Conservation (phyloP, 2,888 invertebrate genomes). For the Helobdella robusta region DNA sequence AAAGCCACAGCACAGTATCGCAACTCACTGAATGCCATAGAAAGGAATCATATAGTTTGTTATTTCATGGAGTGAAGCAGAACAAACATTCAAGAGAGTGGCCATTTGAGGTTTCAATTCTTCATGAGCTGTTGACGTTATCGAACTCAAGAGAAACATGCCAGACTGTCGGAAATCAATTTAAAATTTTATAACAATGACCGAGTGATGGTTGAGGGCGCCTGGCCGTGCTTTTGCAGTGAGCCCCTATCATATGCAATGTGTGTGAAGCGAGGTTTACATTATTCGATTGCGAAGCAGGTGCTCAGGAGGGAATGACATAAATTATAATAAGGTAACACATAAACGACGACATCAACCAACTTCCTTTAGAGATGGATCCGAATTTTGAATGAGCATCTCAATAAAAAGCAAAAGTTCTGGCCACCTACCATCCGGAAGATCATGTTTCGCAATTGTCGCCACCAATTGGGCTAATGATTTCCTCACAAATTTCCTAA, state of each 20-base stretch:
- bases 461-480: conserved; percentile 65
- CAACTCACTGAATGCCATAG: conserved; percentile 54
- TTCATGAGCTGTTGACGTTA: conserved; percentile 63
- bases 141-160: conserved; percentile 60
- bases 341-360: background rate
- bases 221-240: no score
- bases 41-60: conserved; percentile 55
- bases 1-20: background rate
- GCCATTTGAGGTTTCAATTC: conserved; percentile 61
- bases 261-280: no score
- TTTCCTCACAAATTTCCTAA: conserved; percentile 54
- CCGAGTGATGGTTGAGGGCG: no score
- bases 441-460: conserved; percentile 64
- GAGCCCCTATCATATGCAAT: no score
- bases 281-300: no score
- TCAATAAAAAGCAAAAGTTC: conserved; percentile 60
- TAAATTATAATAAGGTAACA: no score
- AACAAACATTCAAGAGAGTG: conserved; percentile 55
- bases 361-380: conserved; percentile 57
- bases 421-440: conserved; percentile 59
- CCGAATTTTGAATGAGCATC: conserved; percentile 55
- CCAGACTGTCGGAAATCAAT: conserved; percentile 57
- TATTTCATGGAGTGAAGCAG: conserved; percentile 53
- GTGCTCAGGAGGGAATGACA: no score
- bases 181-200: no score